Evolutionary conservation across 2,113 vertebrate species (phyloP).

Genomic region (Hydrochoerus hydrochaeris): DNA sequence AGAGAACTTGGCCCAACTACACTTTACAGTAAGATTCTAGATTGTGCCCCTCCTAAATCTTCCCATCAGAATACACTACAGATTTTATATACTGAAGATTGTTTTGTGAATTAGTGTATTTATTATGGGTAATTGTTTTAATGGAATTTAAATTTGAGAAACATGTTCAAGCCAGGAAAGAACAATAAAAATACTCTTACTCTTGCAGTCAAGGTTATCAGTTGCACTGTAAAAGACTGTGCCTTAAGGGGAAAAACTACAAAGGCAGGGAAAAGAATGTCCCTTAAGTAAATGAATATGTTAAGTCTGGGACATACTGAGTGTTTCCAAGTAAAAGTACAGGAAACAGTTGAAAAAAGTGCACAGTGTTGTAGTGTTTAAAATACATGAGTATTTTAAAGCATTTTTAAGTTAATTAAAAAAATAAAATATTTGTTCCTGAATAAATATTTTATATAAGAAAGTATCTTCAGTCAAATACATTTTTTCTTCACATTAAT

Average conservation of each 20-base stretch:
- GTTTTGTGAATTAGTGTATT: neutral
- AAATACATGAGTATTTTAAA: neutral
- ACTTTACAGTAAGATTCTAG: neutral
- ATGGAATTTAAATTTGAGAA: neutral
- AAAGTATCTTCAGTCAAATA: neutral
- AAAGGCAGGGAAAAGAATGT: neutral
- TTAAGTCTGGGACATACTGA: neutral
- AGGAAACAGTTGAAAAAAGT: neutral
- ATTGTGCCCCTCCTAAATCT: neutral
- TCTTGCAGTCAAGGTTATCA: neutral
- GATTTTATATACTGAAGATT: neutral
- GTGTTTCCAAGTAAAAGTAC: neutral
- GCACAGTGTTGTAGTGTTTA: neutral
- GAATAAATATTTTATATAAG: neutral
- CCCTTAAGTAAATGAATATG: neutral
- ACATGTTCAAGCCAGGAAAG: neutral
- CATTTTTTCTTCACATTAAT: neutral
- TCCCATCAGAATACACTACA: neutral
- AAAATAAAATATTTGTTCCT: conserved; percentile 31
- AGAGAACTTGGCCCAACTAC: neutral
- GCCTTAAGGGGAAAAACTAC: neutral
- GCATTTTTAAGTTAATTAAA: neutral
- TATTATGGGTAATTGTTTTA: neutral
- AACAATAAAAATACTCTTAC: neutral
- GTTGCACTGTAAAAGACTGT: neutral